These are phyloP conservation scores for Cancer borealis DNA, from an alignment of 2,888 invertebrate genomes.

Conservation along the genomic window DNA sequence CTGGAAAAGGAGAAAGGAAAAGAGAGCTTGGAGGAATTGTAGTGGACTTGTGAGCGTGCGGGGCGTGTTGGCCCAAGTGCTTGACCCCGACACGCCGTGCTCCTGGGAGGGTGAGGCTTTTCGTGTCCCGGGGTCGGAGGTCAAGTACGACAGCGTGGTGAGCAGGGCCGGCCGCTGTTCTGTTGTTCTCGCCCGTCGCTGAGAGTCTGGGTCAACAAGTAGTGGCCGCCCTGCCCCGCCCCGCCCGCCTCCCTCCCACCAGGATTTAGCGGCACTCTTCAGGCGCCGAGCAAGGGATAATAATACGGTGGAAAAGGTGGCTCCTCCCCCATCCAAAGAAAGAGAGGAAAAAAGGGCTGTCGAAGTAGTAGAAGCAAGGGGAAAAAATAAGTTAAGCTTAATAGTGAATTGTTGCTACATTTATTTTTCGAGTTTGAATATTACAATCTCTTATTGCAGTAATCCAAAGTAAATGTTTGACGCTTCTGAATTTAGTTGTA, in stretches of 20 bases:
- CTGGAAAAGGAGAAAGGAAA: constrained; percentile 12
- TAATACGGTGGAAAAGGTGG: not conserved
- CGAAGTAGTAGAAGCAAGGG: not conserved
- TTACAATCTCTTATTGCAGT: not conserved
- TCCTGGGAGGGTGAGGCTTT: not conserved
- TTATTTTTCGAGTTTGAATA: not conserved
- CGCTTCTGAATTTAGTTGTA: not conserved
- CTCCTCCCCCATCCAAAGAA: not conserved
- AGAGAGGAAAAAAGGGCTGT: not conserved
- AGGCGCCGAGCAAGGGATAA: not conserved
- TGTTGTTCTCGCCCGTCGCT: constrained; percentile 17
- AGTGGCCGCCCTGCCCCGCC: not conserved
- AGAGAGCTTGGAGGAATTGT: not conserved
- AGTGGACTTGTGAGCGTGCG: constrained; percentile 8
- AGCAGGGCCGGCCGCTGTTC: not conserved
- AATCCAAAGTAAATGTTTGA: not conserved
- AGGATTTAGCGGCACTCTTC: not conserved
- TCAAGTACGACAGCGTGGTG: constrained; percentile 14
- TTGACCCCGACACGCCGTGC: not conserved
- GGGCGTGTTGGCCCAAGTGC: constrained; percentile 18
- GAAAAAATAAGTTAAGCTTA: not conserved
- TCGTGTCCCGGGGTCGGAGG: constrained; percentile 3
- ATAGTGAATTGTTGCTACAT: not conserved
- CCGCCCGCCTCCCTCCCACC: not conserved
- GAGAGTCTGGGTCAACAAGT: constrained; percentile 36